Evolutionary conservation across 1,140 invertebrate species (phyloP).

Genomic region (Caenorhabditis remanei): DNA sequence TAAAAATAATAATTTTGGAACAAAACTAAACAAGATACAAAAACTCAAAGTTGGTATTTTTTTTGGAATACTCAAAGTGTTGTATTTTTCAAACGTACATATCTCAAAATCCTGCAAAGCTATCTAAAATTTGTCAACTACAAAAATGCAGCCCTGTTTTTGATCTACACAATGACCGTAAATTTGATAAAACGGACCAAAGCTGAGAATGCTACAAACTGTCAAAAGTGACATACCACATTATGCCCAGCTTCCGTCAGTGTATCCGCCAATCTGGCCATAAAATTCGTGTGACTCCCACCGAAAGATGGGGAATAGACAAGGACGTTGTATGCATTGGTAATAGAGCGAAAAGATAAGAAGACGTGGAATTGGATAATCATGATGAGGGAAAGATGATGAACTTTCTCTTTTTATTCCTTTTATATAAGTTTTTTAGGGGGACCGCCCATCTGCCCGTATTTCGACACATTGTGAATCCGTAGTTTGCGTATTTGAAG

Average conservation of each 20-base stretch:
- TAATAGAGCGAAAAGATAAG: background rate
- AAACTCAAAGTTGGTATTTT: too few relatives aligned
- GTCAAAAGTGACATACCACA: constrained; percentile 23
- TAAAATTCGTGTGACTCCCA: constrained; percentile 58
- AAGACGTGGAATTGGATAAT: constrained; percentile 22
- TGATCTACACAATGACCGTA: too few relatives aligned
- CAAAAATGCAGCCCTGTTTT: background rate
- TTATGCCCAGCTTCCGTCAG: constrained; percentile 79
- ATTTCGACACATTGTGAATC: background rate
- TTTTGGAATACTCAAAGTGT: too few relatives aligned
- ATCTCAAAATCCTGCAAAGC: too few relatives aligned
- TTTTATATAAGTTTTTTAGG: constrained; percentile 38
- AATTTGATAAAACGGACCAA: too few relatives aligned
- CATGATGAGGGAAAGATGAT: background rate
- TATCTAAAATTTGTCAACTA: too few relatives aligned
- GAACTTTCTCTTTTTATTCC: background rate
- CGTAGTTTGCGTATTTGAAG: constrained; percentile 34
- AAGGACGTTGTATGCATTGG: constrained; percentile 37
- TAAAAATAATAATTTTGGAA: too few relatives aligned
- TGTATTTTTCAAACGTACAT: too few relatives aligned
- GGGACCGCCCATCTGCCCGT: background rate
- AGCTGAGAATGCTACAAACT: too few relatives aligned
- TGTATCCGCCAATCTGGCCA: constrained; percentile 57
- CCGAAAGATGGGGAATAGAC: constrained; percentile 56
- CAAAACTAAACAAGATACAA: too few relatives aligned